phyloP scores from a whole-genome alignment of 2,797 vertebrate species.

The Lerista edwardsae region DNA sequence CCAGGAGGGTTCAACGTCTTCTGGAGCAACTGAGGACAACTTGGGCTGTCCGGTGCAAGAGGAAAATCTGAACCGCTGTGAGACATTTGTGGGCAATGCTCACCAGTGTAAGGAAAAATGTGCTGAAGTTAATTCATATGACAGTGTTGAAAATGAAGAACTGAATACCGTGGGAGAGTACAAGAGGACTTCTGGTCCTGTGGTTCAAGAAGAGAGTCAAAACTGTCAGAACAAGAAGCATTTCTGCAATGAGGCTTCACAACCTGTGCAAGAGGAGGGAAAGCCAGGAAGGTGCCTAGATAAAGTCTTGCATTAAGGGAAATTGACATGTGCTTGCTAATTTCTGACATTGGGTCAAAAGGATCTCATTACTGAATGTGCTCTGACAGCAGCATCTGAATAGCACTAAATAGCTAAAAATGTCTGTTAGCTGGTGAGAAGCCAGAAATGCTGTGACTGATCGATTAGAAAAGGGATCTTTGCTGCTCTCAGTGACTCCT shows the following conservation, averaged over 20 bases:
- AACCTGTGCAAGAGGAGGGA: conserved; percentile 80
- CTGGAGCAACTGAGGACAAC: conserved; percentile 73
- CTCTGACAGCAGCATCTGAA: rapidly evolving
- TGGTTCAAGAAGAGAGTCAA: conserved; percentile 4
- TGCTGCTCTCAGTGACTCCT: not conserved
- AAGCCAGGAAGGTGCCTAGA: conserved; percentile 63
- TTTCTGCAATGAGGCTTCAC: conserved; percentile 31
- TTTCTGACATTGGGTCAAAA: not conserved
- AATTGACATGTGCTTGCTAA: rapidly evolving
- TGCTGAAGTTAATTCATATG: conserved; percentile 40
- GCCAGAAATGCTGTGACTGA: rapidly evolving
- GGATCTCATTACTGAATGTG: not conserved
- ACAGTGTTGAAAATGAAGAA: rapidly evolving
- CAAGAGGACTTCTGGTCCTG: not conserved
- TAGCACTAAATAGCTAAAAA: not conserved
- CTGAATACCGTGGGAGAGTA: not conserved
- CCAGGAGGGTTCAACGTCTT: conserved; percentile 72
- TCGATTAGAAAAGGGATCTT: not conserved
- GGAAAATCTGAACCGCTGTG: conserved; percentile 82
- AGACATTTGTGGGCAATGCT: conserved; percentile 80
- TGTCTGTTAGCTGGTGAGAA: not conserved
- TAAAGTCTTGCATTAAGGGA: conserved; percentile 59
- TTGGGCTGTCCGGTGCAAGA: conserved; percentile 91
- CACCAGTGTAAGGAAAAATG: conserved; percentile 75
- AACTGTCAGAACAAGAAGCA: rapidly evolving